Evolutionary conservation across 2,113 vertebrate genomes (phyloP).

Genomic region (Mormyrus iriodes): DNA sequence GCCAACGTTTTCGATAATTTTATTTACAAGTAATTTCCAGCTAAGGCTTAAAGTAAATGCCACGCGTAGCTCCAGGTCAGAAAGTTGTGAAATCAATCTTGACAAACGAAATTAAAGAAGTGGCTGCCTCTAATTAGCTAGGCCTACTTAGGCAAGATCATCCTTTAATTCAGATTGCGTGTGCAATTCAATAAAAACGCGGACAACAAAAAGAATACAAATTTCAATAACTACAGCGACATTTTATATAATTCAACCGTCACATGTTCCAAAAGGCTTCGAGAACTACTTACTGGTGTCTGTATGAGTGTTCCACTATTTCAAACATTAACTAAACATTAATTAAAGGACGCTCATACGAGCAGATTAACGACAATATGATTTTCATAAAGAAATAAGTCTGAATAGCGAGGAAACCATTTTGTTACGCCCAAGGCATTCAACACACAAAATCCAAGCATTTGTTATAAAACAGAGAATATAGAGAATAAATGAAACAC

Average conservation of each 20-base stretch:
- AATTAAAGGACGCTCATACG: neutral
- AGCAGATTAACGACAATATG: neutral
- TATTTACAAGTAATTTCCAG: slow-evolving; percentile 2
- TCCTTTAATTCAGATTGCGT: neutral
- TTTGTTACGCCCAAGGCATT: neutral
- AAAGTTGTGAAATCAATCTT: neutral
- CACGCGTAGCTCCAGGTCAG: slow-evolving; percentile 3
- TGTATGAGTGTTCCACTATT: neutral
- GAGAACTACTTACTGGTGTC: neutral
- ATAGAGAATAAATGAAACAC: neutral
- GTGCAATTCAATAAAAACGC: neutral
- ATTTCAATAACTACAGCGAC: neutral
- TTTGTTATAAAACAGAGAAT: neutral
- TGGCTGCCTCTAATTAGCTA: neutral
- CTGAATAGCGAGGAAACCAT: neutral
- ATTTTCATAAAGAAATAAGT: neutral
- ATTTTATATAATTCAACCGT: neutral
- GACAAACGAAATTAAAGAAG: neutral
- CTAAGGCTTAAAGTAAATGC: neutral
- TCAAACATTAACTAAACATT: neutral
- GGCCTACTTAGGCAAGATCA: neutral
- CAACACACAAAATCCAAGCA: neutral
- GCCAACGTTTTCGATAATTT: neutral
- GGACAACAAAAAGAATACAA: neutral
- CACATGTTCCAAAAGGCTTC: neutral